phyloP scores from a whole-genome alignment of 2,113 vertebrate genomes.

The Ammospiza caudacuta region DNA sequence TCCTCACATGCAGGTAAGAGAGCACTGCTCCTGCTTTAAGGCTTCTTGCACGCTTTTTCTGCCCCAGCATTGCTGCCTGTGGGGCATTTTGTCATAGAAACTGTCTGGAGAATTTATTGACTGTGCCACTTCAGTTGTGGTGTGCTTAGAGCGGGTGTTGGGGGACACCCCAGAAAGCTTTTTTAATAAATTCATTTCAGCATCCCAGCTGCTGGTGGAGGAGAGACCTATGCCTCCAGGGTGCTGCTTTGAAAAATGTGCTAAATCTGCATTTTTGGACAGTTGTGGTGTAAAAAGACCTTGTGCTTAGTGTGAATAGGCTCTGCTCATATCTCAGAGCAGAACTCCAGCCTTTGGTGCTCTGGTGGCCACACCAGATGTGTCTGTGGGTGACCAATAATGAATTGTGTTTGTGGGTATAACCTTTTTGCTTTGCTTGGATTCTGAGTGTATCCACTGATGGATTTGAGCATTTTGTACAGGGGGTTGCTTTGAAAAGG shows the following conservation, averaged over 20 bases:
- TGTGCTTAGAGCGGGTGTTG: background rate
- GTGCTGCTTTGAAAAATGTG: background rate
- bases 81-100: background rate
- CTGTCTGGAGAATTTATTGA: background rate
- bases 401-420: background rate
- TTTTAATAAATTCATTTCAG: background rate
- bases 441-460: background rate
- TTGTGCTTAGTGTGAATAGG: background rate
- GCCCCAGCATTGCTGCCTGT: background rate
- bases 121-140: background rate
- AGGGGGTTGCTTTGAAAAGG: background rate
- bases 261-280: background rate
- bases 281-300: background rate
- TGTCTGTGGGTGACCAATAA: background rate
- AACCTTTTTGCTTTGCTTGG: background rate
- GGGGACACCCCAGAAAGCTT: background rate
- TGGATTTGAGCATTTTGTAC: background rate
- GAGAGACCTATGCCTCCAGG: background rate
- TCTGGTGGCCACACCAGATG: background rate
- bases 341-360: background rate
- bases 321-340: background rate
- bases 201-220: background rate
- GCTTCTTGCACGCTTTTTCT: background rate
- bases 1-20: conserved; percentile 89
- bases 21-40: background rate